These are phyloP conservation scores for Malacoctenus gilli DNA, from an alignment of 2,797 vertebrate genomes.

Conservation along the genomic window DNA sequence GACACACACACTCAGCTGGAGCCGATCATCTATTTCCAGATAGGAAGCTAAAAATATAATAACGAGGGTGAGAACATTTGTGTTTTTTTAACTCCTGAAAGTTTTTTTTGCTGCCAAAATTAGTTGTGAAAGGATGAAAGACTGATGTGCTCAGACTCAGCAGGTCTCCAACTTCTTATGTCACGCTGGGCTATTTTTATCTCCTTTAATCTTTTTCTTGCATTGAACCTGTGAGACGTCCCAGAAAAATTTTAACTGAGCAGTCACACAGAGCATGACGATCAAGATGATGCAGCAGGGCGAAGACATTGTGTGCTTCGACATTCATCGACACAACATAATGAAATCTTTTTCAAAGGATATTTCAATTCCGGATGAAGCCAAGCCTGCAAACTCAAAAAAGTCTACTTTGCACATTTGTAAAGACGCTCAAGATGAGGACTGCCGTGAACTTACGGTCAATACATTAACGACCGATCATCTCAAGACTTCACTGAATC, in stretches of 20 bases:
- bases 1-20: neutral
- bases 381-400: too few relatives aligned
- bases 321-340: too few relatives aligned
- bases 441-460: too few relatives aligned
- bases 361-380: too few relatives aligned
- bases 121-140: neutral
- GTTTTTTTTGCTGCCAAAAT: neutral
- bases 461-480: too few relatives aligned
- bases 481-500: too few relatives aligned
- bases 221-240: neutral
- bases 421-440: too few relatives aligned
- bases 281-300: slow-evolving; percentile 6
- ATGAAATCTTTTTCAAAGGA: too few relatives aligned
- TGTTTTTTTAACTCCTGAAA: neutral
- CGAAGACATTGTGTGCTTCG: too few relatives aligned
- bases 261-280: neutral
- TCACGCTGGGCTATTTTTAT: slow-evolving; percentile 1
- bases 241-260: neutral
- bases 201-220: neutral
- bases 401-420: neutral
- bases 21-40: slow-evolving; percentile 3
- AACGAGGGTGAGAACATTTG: neutral
- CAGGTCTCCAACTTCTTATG: neutral
- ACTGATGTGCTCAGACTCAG: neutral
- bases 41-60: slow-evolving; percentile 15